These are phyloP conservation scores for Strix occidentalis DNA, from an alignment of 2,797 vertebrate species.

Conservation along the genomic window DNA sequence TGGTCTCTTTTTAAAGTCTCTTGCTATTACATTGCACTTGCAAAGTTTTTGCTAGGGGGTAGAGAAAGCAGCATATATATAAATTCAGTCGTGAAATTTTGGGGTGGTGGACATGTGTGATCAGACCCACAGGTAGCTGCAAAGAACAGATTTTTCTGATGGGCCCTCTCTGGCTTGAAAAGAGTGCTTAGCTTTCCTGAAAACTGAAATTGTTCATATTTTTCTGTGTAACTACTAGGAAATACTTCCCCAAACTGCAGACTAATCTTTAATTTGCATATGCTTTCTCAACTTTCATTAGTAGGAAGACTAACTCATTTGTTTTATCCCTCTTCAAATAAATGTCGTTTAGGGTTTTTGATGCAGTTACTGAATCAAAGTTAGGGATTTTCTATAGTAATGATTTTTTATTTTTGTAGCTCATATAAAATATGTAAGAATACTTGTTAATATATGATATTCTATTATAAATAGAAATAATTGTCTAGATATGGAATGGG, in stretches of 20 bases:
- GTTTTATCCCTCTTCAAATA: background rate
- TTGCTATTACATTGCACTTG: background rate
- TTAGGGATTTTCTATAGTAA: background rate
- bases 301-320: background rate
- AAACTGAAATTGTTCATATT: background rate
- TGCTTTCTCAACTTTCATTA: background rate
- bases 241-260: background rate
- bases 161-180: background rate
- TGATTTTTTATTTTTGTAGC: background rate
- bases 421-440: background rate
- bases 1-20: background rate
- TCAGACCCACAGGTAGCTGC: background rate
- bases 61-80: background rate
- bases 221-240: background rate
- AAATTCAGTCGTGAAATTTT: background rate
- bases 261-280: background rate
- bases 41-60: background rate
- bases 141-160: background rate
- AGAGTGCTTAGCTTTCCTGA: background rate
- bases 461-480: background rate
- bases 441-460: background rate
- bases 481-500: background rate
- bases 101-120: fast-evolving
- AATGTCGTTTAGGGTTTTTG: background rate
- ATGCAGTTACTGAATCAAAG: background rate